Conservation (phyloP, 2,888 invertebrate genomes). For the Pherbina coryleti region DNA sequence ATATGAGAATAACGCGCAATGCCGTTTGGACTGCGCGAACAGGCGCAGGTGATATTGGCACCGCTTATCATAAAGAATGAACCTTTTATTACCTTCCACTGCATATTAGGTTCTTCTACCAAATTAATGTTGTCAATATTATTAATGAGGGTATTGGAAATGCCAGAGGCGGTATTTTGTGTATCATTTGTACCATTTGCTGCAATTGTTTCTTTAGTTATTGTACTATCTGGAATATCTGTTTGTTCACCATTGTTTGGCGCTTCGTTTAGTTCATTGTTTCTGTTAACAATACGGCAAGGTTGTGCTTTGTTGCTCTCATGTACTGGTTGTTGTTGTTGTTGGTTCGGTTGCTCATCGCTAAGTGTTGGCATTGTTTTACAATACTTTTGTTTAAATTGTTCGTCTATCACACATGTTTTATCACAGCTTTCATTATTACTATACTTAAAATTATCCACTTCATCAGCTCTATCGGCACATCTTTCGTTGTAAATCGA, state of each 20-base stretch:
- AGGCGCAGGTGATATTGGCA: slow-evolving; percentile 83
- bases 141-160: not conserved
- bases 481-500: slow-evolving; percentile 8
- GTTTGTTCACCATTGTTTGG: not conserved
- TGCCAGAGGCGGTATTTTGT: not conserved
- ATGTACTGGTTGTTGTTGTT: not conserved
- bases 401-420: slow-evolving; percentile 10
- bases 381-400: slow-evolving; percentile 13
- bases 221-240: not conserved
- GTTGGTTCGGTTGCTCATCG: slow-evolving; percentile 27
- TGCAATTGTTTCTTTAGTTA: too few species aligned
- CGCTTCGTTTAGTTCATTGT: not conserved
- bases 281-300: not conserved
- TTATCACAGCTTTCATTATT: slow-evolving; percentile 42
- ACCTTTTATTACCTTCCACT: slow-evolving; percentile 76
- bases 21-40: slow-evolving; percentile 80
- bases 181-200: too few species aligned
- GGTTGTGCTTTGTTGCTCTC: not conserved
- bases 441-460: slow-evolving; percentile 7
- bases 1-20: slow-evolving; percentile 83
- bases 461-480: slow-evolving; percentile 20
- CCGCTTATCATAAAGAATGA: slow-evolving; percentile 83
- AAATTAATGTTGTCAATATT: not conserved
- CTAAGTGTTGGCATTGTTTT: not conserved
- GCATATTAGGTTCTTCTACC: not conserved